Conservation (phyloP, 2,797 vertebrate genomes). For the Smutsia gigantea region DNA sequence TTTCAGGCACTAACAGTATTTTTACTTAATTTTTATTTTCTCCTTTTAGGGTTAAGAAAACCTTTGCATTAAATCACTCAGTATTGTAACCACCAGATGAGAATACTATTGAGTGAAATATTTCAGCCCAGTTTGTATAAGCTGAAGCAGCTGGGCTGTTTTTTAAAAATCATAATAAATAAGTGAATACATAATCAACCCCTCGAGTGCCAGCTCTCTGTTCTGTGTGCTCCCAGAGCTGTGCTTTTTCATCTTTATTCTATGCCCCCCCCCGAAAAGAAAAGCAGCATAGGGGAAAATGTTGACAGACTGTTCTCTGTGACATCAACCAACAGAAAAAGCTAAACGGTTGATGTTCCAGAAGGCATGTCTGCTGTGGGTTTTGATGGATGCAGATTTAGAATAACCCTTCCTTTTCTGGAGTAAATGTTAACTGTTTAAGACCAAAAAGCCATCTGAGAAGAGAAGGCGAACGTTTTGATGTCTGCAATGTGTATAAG, state of each 20-base stretch:
- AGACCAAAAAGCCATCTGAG: not conserved
- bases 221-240: slow-evolving; percentile 31
- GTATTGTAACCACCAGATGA: slow-evolving; percentile 53
- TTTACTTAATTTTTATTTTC: slow-evolving; percentile 43
- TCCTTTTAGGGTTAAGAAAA: slow-evolving; percentile 8
- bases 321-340: slow-evolving; percentile 34
- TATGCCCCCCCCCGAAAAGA: slow-evolving; percentile 9
- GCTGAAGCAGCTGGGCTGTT: slow-evolving; percentile 46
- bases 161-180: slow-evolving; percentile 63
- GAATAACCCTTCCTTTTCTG: slow-evolving; percentile 30
- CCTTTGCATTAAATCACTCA: not conserved
- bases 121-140: slow-evolving; percentile 57
- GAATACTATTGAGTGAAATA: slow-evolving; percentile 35
- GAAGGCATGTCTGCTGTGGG: not conserved
- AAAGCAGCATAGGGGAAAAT: slow-evolving; percentile 39
- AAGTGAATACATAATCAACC: slow-evolving; percentile 64
- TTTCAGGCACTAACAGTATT: not conserved
- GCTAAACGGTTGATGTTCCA: not conserved
- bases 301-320: slow-evolving; percentile 47
- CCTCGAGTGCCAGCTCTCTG: slow-evolving; percentile 1
- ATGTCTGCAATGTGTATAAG: not conserved
- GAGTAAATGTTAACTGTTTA: slow-evolving; percentile 17
- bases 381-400: not conserved
- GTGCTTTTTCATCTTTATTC: slow-evolving; percentile 62
- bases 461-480: not conserved